Evolutionary conservation across 2,797 vertebrate species (phyloP).

Genomic region (Gobionotothen gibberifrons): DNA sequence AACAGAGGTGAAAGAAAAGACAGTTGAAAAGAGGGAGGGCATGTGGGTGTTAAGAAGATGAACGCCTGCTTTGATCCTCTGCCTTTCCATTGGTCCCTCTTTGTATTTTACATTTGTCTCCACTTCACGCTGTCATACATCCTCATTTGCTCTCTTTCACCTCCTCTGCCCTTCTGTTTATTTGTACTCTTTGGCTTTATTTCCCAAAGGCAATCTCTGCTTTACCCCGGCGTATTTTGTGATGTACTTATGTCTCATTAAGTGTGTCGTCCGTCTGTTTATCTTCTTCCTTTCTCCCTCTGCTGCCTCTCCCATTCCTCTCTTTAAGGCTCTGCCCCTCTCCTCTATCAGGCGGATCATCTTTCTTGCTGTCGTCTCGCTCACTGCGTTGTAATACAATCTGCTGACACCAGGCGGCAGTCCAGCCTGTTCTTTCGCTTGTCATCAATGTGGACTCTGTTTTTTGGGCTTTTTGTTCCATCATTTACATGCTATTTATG

Average conservation of each 20-base stretch:
- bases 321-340: slow-evolving; percentile 40
- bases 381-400: slow-evolving; percentile 52
- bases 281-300: slow-evolving; percentile 44
- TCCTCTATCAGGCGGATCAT: slow-evolving; percentile 32
- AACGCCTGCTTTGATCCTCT: slow-evolving; percentile 62
- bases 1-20: slow-evolving; percentile 29
- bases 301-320: slow-evolving; percentile 39
- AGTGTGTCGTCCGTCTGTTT: slow-evolving; percentile 60
- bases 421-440: slow-evolving; percentile 55
- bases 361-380: slow-evolving; percentile 29
- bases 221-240: slow-evolving; percentile 43
- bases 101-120: slow-evolving; percentile 48
- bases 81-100: slow-evolving; percentile 34
- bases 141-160: slow-evolving; percentile 52
- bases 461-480: not conserved
- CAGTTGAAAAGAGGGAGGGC: not conserved
- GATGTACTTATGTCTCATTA: slow-evolving; percentile 72
- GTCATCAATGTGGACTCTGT: slow-evolving; percentile 23
- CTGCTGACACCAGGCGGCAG: slow-evolving; percentile 68
- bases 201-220: slow-evolving; percentile 50
- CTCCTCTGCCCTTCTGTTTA: slow-evolving; percentile 34
- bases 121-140: slow-evolving; percentile 51
- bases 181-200: slow-evolving; percentile 49
- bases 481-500: slow-evolving; percentile 21
- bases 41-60: slow-evolving; percentile 35